These are phyloP conservation scores for Loris lydekkerianus DNA, from an alignment of 2,797 vertebrate genomes.

Conservation along the genomic window DNA sequence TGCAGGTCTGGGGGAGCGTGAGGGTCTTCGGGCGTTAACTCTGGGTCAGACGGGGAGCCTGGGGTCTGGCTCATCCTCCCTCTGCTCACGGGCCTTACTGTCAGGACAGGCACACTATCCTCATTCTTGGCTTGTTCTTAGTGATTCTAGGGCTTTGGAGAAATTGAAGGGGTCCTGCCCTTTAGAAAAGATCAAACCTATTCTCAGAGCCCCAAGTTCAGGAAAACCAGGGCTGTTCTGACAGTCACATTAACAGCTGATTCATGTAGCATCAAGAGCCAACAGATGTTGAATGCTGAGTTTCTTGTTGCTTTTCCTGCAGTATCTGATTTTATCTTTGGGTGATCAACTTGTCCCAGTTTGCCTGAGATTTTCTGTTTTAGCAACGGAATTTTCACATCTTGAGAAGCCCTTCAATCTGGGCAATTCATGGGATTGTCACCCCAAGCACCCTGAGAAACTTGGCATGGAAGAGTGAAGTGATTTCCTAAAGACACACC, in stretches of 20 bases:
- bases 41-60: background rate
- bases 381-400: background rate
- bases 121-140: background rate
- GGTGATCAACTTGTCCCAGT: background rate
- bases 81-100: background rate
- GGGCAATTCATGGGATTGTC: background rate
- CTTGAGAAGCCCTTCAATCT: background rate
- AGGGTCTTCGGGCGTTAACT: background rate
- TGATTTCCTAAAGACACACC: background rate
- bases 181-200: background rate
- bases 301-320: background rate
- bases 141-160: background rate
- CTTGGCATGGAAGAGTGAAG: background rate
- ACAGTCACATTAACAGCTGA: background rate
- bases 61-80: background rate
- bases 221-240: background rate
- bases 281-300: background rate
- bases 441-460: background rate
- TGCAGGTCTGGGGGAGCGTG: background rate
- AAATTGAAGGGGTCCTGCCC: background rate
- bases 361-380: background rate
- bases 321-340: background rate
- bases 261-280: background rate
- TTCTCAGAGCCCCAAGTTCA: background rate
- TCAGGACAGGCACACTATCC: background rate